Percentiles rank a stretch among this genome's conserved stretches.
phyloP scores from a whole-genome alignment of 2,888 invertebrate genomes.

The Hymenopus coronatus region DNA sequence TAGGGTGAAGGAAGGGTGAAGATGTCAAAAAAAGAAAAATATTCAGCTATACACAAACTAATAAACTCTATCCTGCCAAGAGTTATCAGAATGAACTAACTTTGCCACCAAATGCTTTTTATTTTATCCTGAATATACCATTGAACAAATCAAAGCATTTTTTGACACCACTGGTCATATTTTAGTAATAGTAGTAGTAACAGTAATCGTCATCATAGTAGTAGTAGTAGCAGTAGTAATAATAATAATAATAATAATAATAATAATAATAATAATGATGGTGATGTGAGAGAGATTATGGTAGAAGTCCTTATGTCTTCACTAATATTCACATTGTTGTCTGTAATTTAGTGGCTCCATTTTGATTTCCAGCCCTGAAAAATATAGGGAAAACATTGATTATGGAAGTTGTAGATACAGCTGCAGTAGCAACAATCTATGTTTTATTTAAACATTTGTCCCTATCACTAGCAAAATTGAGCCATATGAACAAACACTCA shows the following conservation, averaged over 20 bases:
- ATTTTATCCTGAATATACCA: constrained; percentile 32
- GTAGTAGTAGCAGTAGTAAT: not conserved
- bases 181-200: constrained; percentile 28
- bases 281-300: not conserved
- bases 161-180: constrained; percentile 33
- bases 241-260: too few species aligned
- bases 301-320: constrained; percentile 23
- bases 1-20: constrained; percentile 15
- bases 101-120: constrained; percentile 32
- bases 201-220: too few species aligned
- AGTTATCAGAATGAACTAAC: constrained; percentile 24
- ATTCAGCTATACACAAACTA: constrained; percentile 27
- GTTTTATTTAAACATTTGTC: too few species aligned
- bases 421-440: too few species aligned
- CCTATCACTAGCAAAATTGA: too few species aligned
- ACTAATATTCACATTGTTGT: not conserved
- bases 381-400: constrained; percentile 3
- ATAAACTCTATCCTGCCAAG: constrained; percentile 28
- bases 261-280: too few species aligned
- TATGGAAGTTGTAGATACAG: not conserved
- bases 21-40: constrained; percentile 2
- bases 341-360: constrained; percentile 34
- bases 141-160: constrained; percentile 32
- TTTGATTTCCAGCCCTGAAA: constrained; percentile 34
- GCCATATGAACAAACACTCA: too few species aligned